Evolutionary conservation across 2,113 vertebrate genomes (phyloP), one percentile per base, ranked within the genome.

Genomic region (Nannobrachium achirus): DNA sequence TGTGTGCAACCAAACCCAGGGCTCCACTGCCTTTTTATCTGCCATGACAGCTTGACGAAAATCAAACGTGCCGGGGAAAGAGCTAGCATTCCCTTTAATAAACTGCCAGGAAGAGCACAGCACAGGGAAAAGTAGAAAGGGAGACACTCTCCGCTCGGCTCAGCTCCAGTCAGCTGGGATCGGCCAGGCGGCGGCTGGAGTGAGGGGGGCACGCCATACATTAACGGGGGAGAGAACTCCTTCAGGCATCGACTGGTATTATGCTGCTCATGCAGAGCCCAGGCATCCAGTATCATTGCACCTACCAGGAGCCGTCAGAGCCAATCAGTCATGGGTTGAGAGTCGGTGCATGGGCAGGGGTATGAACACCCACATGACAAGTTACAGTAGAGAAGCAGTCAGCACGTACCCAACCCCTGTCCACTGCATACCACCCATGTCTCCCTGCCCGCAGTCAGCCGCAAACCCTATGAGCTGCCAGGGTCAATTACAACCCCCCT

Each of bases 41-140:
- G 79, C 86, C 69, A 4, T 87, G 93, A 94, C 92, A 95, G 93
- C 84, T 66, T 91, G 86, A 79, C 83, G 80, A 85, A 33, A 89
- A 94, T 89, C 93, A 92, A 92, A 94, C 9, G 84, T 78, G 75
- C 56, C 63, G 86, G 85, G 79, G 71, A 78, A 66, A 73, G 57
- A 90, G 90, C 88, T 91, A 92, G 89, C 85, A 73, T 89, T 93
- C 75, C 84, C 92, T 94, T 93, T 92, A 95, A 95, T 94, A 94
- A 95, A 93, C 88, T 92, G 91, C 87, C 92, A 93, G 75, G 6
- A 84, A 72, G 78, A 86, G 80, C 75, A 63, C 75, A 79, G 81
- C n/a, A n/a, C n/a, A n/a, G 57, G 61, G 70, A 6, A 18, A 73
- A 82, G 71, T 53, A 73, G 75, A 82, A 83, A 80, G 80, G 69